A percentile compares a stretch with the other conserved stretches of the same genome.
phyloP scores from a whole-genome alignment of 2,888 invertebrate genomes.

The Thereva nobilitata region DNA sequence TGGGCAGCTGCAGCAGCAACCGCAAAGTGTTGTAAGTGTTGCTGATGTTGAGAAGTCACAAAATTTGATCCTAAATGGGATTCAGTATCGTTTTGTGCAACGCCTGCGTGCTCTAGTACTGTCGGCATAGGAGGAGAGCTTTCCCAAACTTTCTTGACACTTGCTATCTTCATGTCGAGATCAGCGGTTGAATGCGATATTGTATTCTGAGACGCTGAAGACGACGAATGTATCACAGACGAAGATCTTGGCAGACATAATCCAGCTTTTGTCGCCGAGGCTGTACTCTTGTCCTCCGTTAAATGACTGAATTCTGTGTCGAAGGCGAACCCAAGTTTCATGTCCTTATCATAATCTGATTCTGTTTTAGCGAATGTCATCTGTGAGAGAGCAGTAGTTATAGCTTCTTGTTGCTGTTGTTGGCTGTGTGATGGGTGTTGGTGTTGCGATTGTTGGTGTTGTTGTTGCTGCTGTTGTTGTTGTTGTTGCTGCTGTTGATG shows the following conservation, averaged over 20 bases:
- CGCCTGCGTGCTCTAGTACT: slow-evolving; percentile 63
- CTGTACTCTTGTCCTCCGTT: slow-evolving; percentile 68
- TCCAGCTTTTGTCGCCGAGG: slow-evolving; percentile 35
- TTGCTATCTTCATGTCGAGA: slow-evolving; percentile 90
- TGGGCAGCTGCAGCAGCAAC: slow-evolving; percentile 44
- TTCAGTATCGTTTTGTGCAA: slow-evolving; percentile 40
- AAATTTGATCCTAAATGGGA: slow-evolving; percentile 46
- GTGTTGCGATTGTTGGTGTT: slow-evolving; percentile 46
- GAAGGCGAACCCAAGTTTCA: slow-evolving; percentile 90
- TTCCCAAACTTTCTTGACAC: slow-evolving; percentile 86
- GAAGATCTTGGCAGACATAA: slow-evolving; percentile 62
- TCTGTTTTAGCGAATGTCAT: slow-evolving; percentile 65
- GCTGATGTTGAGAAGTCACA: slow-evolving; percentile 48
- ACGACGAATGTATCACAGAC: slow-evolving; percentile 57
- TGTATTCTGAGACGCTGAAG: slow-evolving; percentile 68
- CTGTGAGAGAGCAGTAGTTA: slow-evolving; percentile 65
- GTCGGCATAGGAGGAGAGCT: slow-evolving; percentile 68
- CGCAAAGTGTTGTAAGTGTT: slow-evolving; percentile 47
- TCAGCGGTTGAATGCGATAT: slow-evolving; percentile 85
- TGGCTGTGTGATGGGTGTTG: slow-evolving; percentile 48
- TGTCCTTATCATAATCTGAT: slow-evolving; percentile 78
- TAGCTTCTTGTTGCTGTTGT: slow-evolving; percentile 50
- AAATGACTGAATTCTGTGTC: slow-evolving; percentile 79
- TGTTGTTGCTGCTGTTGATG: slow-evolving; percentile 47
- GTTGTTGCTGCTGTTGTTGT: slow-evolving; percentile 53